Evolutionary conservation across 1,140 invertebrate species (phyloP), one percentile per base, ranked within the genome.

Genomic region (Neomicropteryx cornuta): DNA sequence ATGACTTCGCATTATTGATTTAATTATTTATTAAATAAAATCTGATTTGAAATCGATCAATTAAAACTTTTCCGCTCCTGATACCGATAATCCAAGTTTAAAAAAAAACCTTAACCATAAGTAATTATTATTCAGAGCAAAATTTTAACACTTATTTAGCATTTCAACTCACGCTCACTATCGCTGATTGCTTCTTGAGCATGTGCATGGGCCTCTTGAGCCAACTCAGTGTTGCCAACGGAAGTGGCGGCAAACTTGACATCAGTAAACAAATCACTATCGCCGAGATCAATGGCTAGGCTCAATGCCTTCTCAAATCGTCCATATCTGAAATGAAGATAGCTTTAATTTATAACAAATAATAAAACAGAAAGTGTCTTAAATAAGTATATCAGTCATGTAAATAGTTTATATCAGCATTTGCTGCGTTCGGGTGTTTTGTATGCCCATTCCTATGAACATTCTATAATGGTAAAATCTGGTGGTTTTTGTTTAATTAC

Each of bases 241-340:
- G 75, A 70, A 39, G 75, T 60, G 19, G 87, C 85, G 42, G 83
- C 77, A 60, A 83, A 85, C 53, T 87, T 79, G 27, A 90, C 73
- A 63, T 92, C 87, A 76, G 85, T 77, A 50, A 87, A 87, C 23
- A 87, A 70, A 63, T 87, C 84, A 51, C 82, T 80, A 53, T 86
- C 81, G 20, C 74, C 74, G 36, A 93, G 70, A 57, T 92, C 87
- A 47, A 90, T 82, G 11, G 85, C 87, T 32, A 93, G 62, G 39
- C 86, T 74, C 51, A 89, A 85, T 6, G 88, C 87, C 53, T 88
- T 90, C 51, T 90, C 85, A 56, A 86, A 81, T 33, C 84, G 66
- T 38, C 79, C 75, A 52, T 84, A 79, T 42, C 87, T 87, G 52
- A 2, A 46, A 45, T 48, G 39, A 45, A 48, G 23, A n/a, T n/a